phyloP scores from a whole-genome alignment of 2,113 vertebrate genomes.

The Pantherophis guttatus region DNA sequence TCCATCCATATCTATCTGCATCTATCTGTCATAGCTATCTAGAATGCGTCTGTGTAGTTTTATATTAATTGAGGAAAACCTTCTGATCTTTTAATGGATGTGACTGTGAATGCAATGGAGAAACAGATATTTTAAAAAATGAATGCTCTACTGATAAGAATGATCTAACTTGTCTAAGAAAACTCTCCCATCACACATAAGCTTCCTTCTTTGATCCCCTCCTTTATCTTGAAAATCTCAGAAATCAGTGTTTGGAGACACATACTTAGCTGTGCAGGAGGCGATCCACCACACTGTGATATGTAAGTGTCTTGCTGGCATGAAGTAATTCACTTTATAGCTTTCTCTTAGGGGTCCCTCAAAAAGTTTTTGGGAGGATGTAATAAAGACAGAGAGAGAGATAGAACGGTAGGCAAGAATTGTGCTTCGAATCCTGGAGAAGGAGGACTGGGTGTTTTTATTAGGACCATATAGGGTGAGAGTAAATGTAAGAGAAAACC shows the following conservation, averaged over 20 bases:
- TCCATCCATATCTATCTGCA: not conserved
- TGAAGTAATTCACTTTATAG: constrained; percentile 28
- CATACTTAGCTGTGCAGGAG: not conserved
- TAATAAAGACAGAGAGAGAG: constrained; percentile 4
- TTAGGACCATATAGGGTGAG: not conserved
- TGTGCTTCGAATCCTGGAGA: not conserved
- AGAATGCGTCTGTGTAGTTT: too few relatives aligned
- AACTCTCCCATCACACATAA: not conserved
- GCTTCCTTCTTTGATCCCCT: not conserved
- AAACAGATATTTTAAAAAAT: not conserved
- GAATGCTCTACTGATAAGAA: not conserved
- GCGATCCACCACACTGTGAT: not conserved
- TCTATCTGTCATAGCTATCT: not conserved
- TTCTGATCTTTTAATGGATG: not conserved
- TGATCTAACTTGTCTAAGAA: not conserved
- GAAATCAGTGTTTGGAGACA: not conserved
- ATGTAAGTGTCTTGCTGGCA: constrained; percentile 5
- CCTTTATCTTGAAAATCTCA: not conserved
- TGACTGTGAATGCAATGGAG: not conserved
- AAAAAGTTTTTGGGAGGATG: constrained; percentile 13
- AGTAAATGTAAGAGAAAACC: not conserved
- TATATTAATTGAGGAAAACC: not conserved
- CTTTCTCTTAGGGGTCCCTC: constrained; percentile 24
- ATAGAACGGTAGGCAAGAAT: too few relatives aligned
- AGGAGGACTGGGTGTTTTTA: not conserved